phyloP scores from a whole-genome alignment of 2,888 invertebrate genomes.

The Eristalis tenax region DNA sequence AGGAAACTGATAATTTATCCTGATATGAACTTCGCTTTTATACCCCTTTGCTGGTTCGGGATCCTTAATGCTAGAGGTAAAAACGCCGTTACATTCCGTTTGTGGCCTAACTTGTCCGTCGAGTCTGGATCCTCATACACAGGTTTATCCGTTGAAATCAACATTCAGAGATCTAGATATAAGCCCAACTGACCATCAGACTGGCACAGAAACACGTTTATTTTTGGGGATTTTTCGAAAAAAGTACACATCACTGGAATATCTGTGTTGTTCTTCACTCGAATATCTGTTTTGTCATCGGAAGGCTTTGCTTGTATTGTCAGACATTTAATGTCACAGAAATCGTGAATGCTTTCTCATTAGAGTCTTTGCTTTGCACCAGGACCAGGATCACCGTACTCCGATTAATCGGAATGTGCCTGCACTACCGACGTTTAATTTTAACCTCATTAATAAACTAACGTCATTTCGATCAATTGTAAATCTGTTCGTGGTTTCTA shows the following conservation, averaged over 20 bases:
- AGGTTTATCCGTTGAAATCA: not conserved
- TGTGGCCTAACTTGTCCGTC: conserved; percentile 36
- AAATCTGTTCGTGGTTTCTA: not conserved
- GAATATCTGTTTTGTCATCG: no score
- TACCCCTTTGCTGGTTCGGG: conserved; percentile 1
- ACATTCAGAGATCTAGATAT: not conserved
- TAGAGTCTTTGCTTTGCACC: no score
- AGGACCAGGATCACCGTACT: no score
- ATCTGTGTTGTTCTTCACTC: no score
- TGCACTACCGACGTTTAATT: no score
- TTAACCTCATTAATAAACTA: no score
- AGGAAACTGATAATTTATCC: conserved; percentile 57
- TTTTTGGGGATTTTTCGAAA: not conserved
- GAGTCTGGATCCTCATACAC: conserved; percentile 24
- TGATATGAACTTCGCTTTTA: conserved; percentile 19
- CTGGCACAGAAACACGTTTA: not conserved
- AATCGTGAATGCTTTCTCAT: not conserved
- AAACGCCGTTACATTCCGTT: conserved; percentile 21
- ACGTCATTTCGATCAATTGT: not conserved
- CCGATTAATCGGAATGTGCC: no score
- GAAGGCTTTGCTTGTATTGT: no score
- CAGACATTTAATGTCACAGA: not conserved
- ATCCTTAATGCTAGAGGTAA: conserved; percentile 50
- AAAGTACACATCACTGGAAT: no score
- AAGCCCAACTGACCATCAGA: not conserved